A percentile compares a stretch with the other conserved stretches of the same genome.
Conservation (phyloP, 2,888 invertebrate species). For the Hypolimnas misippus region DNA sequence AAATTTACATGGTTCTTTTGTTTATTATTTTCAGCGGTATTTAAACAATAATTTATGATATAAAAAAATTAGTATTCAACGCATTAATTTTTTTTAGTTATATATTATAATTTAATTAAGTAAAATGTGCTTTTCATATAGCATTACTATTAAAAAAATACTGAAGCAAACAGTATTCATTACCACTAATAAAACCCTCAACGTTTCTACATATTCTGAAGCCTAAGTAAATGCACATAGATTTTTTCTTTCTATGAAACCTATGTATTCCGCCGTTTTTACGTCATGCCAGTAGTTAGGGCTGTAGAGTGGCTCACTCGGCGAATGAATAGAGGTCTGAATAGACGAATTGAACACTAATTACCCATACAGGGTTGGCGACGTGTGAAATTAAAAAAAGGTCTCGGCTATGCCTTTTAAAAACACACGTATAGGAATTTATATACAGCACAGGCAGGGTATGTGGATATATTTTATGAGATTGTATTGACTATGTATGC, state of each 20-base stretch:
- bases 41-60: too few relatives aligned
- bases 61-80: too few relatives aligned
- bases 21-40: too few relatives aligned
- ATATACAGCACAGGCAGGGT: not conserved
- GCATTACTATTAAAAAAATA: not conserved
- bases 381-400: slow-evolving; percentile 81
- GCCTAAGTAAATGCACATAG: slow-evolving; percentile 24
- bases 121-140: not conserved
- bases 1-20: too few relatives aligned
- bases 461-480: not conserved
- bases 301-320: slow-evolving; percentile 61
- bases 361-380: slow-evolving; percentile 75
- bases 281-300: slow-evolving; percentile 42
- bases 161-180: not conserved
- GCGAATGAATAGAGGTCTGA: slow-evolving; percentile 63
- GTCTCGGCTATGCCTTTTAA: slow-evolving; percentile 47
- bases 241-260: slow-evolving; percentile 31
- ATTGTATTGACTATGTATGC: not conserved
- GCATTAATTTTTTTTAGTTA: too few relatives aligned
- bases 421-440: slow-evolving; percentile 31
- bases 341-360: slow-evolving; percentile 80
- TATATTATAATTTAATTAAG: too few relatives aligned
- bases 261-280: slow-evolving; percentile 26
- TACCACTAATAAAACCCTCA: slow-evolving; percentile 11
- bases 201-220: slow-evolving; percentile 13